Conservation (phyloP, 2,888 invertebrate species). For the Tanypteryx hageni region DNA sequence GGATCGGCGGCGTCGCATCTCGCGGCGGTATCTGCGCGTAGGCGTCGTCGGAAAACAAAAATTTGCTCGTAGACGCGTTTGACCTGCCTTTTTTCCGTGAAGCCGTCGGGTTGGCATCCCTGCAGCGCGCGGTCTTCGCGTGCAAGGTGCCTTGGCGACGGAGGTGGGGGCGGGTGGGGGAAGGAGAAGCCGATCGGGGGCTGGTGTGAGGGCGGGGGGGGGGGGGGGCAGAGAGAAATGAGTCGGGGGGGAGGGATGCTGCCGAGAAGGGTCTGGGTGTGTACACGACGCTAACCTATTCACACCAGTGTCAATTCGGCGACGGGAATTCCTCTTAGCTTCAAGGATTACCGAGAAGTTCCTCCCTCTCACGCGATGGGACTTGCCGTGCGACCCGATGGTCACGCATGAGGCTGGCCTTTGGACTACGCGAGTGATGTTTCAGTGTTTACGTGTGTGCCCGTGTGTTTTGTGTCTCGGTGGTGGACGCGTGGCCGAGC, state of each 20-base stretch:
- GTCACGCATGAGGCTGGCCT: background rate
- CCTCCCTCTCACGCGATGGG: background rate
- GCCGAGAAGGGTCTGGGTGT: background rate
- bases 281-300: background rate
- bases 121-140: background rate
- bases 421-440: conserved; percentile 11
- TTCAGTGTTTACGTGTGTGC: background rate
- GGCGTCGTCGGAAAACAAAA: background rate
- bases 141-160: conserved; percentile 17
- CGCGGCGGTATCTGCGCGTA: no score
- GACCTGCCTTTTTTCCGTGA: background rate
- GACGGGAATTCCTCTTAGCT: background rate
- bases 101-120: conserved; percentile 45
- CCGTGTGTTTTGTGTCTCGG: background rate
- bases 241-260: background rate
- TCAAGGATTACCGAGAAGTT: background rate
- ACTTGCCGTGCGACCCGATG: conserved; percentile 13
- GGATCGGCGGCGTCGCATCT: no score
- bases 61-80: background rate
- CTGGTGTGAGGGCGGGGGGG: background rate
- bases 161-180: background rate
- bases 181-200: background rate
- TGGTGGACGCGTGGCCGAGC: conserved; percentile 34
- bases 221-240: background rate
- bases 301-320: background rate